Evolutionary conservation across 37 sponge, comb jelly and placozoan species (phyloP).

Genomic region (Ephydatia muelleri): DNA sequence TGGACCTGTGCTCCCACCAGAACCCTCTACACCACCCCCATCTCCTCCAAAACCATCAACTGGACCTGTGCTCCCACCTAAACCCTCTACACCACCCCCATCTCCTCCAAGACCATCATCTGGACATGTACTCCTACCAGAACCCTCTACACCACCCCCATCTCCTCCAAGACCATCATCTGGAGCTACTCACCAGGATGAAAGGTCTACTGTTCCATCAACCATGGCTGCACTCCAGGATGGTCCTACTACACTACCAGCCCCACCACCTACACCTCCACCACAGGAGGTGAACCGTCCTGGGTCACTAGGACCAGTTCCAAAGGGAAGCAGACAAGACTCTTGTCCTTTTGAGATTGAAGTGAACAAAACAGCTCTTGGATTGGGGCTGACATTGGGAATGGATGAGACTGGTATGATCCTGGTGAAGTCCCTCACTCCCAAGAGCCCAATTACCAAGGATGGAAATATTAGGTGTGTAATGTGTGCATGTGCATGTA

Average conservation of each 20-base stretch:
- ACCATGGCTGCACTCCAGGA: neutral
- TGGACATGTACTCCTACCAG: neutral
- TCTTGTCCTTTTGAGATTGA: constrained; percentile 73
- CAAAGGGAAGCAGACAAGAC: constrained; percentile 28
- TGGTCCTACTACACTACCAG: constrained; percentile 12
- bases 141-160: neutral
- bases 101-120: neutral
- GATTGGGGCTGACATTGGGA: constrained; percentile 54
- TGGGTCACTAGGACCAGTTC: constrained; percentile 30
- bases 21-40: neutral
- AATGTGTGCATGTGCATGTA: neutral
- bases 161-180: constrained; percentile 10
- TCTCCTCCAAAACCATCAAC: constrained; percentile 2
- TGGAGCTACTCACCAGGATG: neutral
- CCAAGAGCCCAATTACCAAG: constrained; percentile 53
- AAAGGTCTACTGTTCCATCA: neutral
- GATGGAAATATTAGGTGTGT: constrained; percentile 72
- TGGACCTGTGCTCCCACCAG: too few relatives aligned
- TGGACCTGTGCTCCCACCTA: neutral
- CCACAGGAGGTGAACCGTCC: constrained; percentile 22
- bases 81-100: neutral
- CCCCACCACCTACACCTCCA: constrained; percentile 22
- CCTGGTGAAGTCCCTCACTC: constrained; percentile 39
- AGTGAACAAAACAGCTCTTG: constrained; percentile 55
- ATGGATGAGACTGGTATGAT: constrained; percentile 50